These are phyloP conservation scores for Holothuria glaberrima DNA, from an alignment of 35 echinoderm and acorn worm genomes.

Conservation along the genomic window DNA sequence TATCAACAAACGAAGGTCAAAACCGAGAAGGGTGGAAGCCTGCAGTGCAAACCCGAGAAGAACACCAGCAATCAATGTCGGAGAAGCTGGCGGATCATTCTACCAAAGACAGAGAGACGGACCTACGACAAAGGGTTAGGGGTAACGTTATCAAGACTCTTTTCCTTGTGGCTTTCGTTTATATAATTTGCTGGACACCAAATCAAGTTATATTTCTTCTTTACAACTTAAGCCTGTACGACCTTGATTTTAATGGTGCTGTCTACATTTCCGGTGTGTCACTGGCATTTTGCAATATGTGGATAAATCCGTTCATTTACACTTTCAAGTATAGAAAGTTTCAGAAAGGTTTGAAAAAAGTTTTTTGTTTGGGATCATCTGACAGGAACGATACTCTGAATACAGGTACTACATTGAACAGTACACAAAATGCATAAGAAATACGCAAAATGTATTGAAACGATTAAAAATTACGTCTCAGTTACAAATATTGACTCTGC, in stretches of 20 bases:
- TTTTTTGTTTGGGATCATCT: neutral
- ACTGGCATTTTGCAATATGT: constrained; percentile 80
- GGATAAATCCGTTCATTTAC: constrained; percentile 82
- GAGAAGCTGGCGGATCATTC: neutral
- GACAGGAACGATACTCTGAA: no score
- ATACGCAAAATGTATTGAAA: no score
- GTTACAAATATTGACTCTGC: no score
- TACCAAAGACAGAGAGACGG: neutral
- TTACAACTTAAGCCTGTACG: constrained; percentile 67
- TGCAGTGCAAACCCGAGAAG: neutral
- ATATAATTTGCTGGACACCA: constrained; percentile 86
- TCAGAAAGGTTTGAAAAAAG: constrained; percentile 53
- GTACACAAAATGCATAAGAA: no score
- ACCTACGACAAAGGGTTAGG: constrained; percentile 30
- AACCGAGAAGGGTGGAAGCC: no score
- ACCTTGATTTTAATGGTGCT: constrained; percentile 62
- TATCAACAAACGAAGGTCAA: neutral
- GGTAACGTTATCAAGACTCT: constrained; percentile 86
- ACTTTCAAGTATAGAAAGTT: constrained; percentile 79
- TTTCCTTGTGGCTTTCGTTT: constrained; percentile 74
- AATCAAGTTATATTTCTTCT: constrained; percentile 80
- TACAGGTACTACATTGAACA: no score
- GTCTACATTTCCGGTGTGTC: constrained; percentile 49
- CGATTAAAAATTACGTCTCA: no score
- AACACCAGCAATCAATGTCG: neutral